These are phyloP conservation scores for Neopipo cinnamomea DNA, from an alignment of 2,113 vertebrate species.

Conservation along the genomic window DNA sequence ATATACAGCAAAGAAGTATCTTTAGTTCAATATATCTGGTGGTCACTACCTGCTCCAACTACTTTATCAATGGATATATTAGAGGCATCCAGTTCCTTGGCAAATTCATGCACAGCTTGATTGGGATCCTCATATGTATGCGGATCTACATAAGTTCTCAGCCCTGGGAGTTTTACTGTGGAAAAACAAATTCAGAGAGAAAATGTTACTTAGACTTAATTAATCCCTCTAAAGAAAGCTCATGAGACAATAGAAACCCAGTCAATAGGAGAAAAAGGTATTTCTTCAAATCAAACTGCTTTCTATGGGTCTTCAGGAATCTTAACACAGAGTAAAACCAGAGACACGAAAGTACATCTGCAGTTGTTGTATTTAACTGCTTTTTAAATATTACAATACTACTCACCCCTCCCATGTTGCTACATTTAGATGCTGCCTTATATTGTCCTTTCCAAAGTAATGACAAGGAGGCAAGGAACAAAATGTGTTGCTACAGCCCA, in stretches of 20 bases:
- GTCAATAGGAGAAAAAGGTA: not conserved
- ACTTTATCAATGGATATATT: constrained; percentile 96
- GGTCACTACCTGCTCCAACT: constrained; percentile 89
- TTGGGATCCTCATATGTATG: constrained; percentile 97
- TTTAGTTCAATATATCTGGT: not conserved
- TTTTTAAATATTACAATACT: not conserved
- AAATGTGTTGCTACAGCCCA: not conserved
- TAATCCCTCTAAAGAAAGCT: not conserved
- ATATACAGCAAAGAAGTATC: not conserved
- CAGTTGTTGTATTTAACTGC: not conserved
- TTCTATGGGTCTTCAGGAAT: not conserved
- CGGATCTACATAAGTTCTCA: constrained; percentile 94
- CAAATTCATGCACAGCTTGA: constrained; percentile 95
- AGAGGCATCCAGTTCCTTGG: constrained; percentile 92
- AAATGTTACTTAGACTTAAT: not conserved
- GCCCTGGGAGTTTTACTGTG: constrained; percentile 91
- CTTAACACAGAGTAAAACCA: not conserved
- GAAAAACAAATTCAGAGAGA: constrained; percentile 20
- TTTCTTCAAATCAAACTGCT: not conserved
- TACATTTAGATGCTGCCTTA: not conserved
- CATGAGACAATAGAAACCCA: not conserved
- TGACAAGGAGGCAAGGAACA: not conserved
- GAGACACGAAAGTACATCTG: not conserved
- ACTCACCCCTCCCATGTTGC: not conserved
- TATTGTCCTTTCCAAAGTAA: not conserved